Evolutionary conservation across 2,113 vertebrate species (phyloP), one percentile per base, ranked within the genome.

Genomic region (Murina feae): DNA sequence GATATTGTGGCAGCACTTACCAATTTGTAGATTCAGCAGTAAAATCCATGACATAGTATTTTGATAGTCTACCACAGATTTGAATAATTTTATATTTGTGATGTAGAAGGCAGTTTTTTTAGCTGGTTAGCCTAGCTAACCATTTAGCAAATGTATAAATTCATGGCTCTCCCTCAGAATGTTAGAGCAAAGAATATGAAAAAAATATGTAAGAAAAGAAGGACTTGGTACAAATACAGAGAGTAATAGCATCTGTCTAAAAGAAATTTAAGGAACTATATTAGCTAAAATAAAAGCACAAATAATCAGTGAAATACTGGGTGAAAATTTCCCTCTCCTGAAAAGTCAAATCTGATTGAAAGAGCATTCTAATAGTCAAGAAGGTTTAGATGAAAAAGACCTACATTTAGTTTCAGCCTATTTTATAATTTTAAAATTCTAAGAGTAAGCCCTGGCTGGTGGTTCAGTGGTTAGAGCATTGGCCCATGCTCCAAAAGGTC

Each of bases 371-470:
- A 35, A 92, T 76, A 49, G 25, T 30, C 6, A 25, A 49, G 35
- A 74, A 86, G 63, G 8, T 53, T 53, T 66, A 71, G 49, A 35
- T 93, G 21, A 79, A 81, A 89, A 80, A 69, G 30, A 42, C 63
- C 6, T 71, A 42, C 10, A 32, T 44, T 90, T 92, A 83, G 39
- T 93, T 5, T 83, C 6, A 58, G 60, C 14, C 28, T 92, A 20
- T 51, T 81, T 66, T 72, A 23, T 92, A 83, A 79, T 94, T 78
- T 78, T 63, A 74, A 78, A 95, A 92, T 58, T 93, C 3, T 9
- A 90, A 37, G 47, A 87, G 12, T 82, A 58, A 58, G 21, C 23
- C 23, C 55, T 58, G 55, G 55, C 23, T 25, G 23, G 23, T 58
- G 55, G 55, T 58, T 58, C 55, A 58, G 21, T 58, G 53, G 53